Evolutionary conservation across 2,888 invertebrate genomes (phyloP).

Genomic region (Dioctria linearis): DNA sequence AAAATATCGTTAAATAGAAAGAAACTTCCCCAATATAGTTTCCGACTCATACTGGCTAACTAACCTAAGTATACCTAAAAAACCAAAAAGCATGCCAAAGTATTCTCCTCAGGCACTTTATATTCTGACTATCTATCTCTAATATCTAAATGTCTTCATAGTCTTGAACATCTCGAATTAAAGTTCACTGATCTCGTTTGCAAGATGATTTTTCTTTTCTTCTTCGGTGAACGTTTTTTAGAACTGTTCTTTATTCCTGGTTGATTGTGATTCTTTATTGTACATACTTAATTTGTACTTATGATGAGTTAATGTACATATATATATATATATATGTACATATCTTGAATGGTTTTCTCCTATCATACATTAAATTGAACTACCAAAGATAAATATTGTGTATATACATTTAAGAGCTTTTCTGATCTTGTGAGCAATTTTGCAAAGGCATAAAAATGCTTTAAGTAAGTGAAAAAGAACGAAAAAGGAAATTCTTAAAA

Average conservation of each 20-base stretch:
- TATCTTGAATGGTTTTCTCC: too few species aligned
- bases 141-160: neutral
- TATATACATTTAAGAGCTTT: neutral
- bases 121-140: conserved; percentile 8
- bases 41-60: too few species aligned
- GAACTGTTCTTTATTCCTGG: neutral
- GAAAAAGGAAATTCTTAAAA: neutral
- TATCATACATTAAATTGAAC: neutral
- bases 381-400: neutral
- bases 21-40: too few species aligned
- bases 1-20: too few species aligned
- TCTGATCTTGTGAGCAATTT: conserved; percentile 1
- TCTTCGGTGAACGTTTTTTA: neutral
- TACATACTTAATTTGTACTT: too few species aligned
- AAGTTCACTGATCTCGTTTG: conserved; percentile 20
- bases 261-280: too few species aligned
- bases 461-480: neutral
- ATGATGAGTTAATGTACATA: too few species aligned
- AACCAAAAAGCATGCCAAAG: neutral
- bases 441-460: neutral
- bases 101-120: neutral
- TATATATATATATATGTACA: too few species aligned
- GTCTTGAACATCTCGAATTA: neutral
- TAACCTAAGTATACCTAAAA: neutral
- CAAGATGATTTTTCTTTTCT: conserved; percentile 5